These are phyloP conservation scores for Strigamia maritima DNA, from an alignment of 2,888 invertebrate species.

Conservation along the genomic window DNA sequence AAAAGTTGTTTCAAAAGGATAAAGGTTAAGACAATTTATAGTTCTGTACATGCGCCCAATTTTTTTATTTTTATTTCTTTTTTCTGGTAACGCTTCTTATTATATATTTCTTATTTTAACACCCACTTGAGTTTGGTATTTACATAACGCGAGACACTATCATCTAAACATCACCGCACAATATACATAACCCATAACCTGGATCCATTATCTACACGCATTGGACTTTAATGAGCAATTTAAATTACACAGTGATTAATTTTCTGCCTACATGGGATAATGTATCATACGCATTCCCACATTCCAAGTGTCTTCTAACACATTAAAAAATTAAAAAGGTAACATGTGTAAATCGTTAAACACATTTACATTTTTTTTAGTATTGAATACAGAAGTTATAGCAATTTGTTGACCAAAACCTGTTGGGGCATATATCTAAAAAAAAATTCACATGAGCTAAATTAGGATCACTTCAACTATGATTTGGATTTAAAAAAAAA, in stretches of 20 bases:
- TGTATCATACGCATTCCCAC: not conserved
- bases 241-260: constrained; percentile 34
- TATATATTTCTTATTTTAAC: constrained; percentile 29
- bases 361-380: too few species aligned
- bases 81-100: not conserved
- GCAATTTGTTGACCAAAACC: too few species aligned
- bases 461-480: too few species aligned
- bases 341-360: too few species aligned
- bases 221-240: constrained; percentile 32
- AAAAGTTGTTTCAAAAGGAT: not conserved
- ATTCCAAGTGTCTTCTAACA: not conserved
- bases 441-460: too few species aligned
- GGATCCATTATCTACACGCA: constrained; percentile 15
- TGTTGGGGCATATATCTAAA: too few species aligned
- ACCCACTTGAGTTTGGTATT: constrained; percentile 34
- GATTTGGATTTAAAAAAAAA: too few species aligned
- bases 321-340: not conserved
- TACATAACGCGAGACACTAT: constrained; percentile 25
- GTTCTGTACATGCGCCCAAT: not conserved
- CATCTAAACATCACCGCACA: constrained; percentile 25
- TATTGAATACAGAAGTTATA: too few species aligned
- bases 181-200: constrained; percentile 34
- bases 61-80: not conserved
- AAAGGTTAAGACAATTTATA: constrained; percentile 14
- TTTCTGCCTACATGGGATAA: not conserved